Percentiles rank a stretch among this genome's conserved stretches.
phyloP scores from a whole-genome alignment of 2,113 vertebrate genomes.

The Nipponia nippon region DNA sequence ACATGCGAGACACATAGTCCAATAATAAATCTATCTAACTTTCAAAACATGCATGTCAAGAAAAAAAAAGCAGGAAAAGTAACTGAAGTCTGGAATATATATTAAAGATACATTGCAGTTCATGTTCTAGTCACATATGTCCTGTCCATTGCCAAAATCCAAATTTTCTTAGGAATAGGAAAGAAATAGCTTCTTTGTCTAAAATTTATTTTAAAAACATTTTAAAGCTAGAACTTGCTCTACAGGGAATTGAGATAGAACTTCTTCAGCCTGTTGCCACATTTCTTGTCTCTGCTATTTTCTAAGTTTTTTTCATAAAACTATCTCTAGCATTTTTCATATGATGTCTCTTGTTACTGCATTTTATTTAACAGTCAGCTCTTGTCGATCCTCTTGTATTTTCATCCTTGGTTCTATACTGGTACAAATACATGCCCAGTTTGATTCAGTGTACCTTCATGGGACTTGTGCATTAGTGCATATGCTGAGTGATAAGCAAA shows the following conservation, averaged over 20 bases:
- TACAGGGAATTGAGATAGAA: neutral
- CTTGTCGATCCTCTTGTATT: neutral
- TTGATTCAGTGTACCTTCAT: neutral
- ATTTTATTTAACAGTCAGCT: neutral
- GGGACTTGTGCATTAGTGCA: neutral
- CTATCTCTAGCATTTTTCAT: neutral
- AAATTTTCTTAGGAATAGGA: neutral
- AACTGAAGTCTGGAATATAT: neutral
- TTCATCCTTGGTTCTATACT: neutral
- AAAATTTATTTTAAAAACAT: neutral
- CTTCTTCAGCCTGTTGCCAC: neutral
- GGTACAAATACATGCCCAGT: neutral
- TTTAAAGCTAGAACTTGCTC: neutral
- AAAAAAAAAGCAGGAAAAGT: neutral
- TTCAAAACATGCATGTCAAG: neutral
- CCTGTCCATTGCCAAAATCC: neutral
- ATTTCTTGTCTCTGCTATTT: neutral
- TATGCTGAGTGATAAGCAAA: neutral
- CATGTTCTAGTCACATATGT: neutral
- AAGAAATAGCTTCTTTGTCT: neutral
- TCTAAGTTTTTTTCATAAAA: neutral
- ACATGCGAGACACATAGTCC: neutral
- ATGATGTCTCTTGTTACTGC: neutral
- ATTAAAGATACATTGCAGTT: neutral
- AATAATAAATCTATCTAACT: neutral